These are phyloP conservation scores for Saxidomus purpurata DNA, from an alignment of 1,140 invertebrate genomes.

Conservation along the genomic window DNA sequence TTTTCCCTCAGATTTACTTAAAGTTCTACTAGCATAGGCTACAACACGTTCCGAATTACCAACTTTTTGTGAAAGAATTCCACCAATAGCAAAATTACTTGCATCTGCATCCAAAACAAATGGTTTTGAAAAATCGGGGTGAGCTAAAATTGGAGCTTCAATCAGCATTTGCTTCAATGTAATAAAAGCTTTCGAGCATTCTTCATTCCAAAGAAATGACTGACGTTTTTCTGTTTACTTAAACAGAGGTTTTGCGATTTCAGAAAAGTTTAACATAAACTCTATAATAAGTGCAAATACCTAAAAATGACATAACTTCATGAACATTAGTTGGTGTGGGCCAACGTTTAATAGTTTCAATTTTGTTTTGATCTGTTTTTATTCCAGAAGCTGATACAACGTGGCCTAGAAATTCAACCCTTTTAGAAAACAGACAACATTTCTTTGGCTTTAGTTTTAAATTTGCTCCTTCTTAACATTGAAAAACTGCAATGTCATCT, in stretches of 20 bases:
- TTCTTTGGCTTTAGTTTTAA: too few relatives aligned
- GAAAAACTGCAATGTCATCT: too few relatives aligned
- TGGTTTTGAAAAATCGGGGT: constrained; percentile 78
- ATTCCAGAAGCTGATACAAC: too few relatives aligned
- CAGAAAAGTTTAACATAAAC: neutral
- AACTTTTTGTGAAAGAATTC: neutral
- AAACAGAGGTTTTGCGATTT: constrained; percentile 35
- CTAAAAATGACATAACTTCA: too few relatives aligned
- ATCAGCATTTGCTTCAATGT: constrained; percentile 74
- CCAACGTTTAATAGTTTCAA: too few relatives aligned
- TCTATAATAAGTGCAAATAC: too few relatives aligned
- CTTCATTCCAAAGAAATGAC: neutral
- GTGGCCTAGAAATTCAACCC: too few relatives aligned
- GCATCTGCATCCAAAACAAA: constrained; percentile 82
- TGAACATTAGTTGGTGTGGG: too few relatives aligned
- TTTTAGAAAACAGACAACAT: too few relatives aligned
- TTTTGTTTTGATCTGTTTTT: too few relatives aligned
- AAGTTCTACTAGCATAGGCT: constrained; percentile 84
- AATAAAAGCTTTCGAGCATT: neutral
- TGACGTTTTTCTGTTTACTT: constrained; percentile 8
- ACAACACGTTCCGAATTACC: constrained; percentile 76
- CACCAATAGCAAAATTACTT: constrained; percentile 27
- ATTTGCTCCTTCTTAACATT: too few relatives aligned
- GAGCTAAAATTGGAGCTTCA: constrained; percentile 69
- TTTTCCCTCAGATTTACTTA: constrained; percentile 72